phyloP scores from a whole-genome alignment of 2,113 vertebrate genomes.

The Hippocampus mohnikei region DNA sequence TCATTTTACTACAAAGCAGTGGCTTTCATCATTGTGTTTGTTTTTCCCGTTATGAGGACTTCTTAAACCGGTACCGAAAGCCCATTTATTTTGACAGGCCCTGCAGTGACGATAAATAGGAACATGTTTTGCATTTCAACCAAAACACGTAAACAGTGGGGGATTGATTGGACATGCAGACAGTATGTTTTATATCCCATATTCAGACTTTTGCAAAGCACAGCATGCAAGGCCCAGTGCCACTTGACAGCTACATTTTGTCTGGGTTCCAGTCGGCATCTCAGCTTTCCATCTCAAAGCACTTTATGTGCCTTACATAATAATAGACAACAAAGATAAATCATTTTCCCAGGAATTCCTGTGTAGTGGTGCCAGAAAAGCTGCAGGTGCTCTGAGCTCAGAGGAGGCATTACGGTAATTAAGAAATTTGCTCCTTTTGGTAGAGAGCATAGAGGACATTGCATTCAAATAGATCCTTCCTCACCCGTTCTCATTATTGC shows the following conservation, averaged over 20 bases:
- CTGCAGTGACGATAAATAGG: conserved; percentile 14
- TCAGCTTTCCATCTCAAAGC: conserved; percentile 28
- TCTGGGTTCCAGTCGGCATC: conserved; percentile 33
- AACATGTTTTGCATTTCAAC: neutral
- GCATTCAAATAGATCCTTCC: neutral
- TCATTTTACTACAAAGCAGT: conserved; percentile 3
- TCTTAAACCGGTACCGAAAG: conserved; percentile 13
- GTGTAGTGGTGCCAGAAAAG: conserved; percentile 52
- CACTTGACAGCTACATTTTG: conserved; percentile 47
- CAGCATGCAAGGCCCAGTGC: conserved; percentile 25
- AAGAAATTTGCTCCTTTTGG: conserved; percentile 10
- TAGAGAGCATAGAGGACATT: conserved; percentile 7
- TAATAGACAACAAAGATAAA: conserved; percentile 48
- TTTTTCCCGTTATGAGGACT: conserved; percentile 20
- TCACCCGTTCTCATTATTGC: neutral
- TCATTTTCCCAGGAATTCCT: conserved; percentile 49
- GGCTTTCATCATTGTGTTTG: conserved; percentile 8
- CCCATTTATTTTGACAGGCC: conserved; percentile 24
- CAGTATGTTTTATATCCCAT: neutral
- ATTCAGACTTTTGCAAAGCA: conserved; percentile 1
- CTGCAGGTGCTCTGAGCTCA: conserved; percentile 21
- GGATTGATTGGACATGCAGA: neutral
- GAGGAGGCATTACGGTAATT: conserved; percentile 13
- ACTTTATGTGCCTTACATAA: conserved; percentile 49
- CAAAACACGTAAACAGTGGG: neutral